Conservation (phyloP, 2,888 invertebrate genomes). For the Parasteatoda lunata region DNA sequence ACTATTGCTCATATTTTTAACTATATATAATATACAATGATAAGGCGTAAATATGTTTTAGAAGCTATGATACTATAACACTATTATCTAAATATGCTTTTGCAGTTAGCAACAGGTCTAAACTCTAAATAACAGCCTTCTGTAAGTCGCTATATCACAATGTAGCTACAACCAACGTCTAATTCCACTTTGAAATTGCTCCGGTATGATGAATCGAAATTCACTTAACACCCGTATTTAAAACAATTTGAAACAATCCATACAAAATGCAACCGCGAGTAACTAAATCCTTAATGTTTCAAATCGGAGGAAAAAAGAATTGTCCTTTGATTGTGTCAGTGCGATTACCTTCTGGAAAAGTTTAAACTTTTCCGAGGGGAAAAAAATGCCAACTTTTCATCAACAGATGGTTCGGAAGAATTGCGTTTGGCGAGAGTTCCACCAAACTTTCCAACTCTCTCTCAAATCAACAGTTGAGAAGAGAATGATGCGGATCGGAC, state of each 20-base stretch:
- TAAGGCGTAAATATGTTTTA: neutral
- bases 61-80: neutral
- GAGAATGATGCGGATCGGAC: neutral
- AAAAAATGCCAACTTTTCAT: neutral
- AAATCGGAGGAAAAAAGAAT: neutral
- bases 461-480: neutral
- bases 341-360: neutral
- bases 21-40: neutral
- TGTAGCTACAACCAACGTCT: neutral
- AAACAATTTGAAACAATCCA: slow-evolving; percentile 7
- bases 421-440: neutral
- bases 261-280: neutral
- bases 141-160: slow-evolving; percentile 35
- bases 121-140: slow-evolving; percentile 29
- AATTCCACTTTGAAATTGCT: slow-evolving; percentile 2
- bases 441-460: neutral
- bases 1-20: neutral
- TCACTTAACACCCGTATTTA: slow-evolving; percentile 23
- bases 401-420: neutral
- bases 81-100: neutral
- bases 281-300: neutral
- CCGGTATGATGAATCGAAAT: neutral
- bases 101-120: slow-evolving; percentile 39
- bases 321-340: slow-evolving; percentile 19
- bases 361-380: neutral